Percentiles rank a stretch among this genome's conserved stretches.
phyloP scores from a whole-genome alignment of 1,140 invertebrate genomes.

The Scaptomyza hsui region DNA sequence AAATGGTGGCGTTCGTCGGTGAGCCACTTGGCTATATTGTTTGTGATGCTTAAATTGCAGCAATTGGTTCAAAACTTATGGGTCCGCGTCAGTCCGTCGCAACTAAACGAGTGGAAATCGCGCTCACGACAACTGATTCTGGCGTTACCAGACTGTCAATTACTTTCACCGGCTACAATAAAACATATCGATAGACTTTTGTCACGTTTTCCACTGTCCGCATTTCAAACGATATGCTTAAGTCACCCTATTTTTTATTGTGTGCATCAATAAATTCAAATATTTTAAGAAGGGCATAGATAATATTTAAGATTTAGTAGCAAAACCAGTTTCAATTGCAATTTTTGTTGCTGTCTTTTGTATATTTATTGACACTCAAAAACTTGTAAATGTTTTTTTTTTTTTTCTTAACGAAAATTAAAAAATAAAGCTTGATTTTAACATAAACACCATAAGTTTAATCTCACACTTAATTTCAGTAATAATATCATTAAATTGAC shows the following conservation, averaged over 20 bases:
- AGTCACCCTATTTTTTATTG: too few species aligned
- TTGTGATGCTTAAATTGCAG: conserved; percentile 25
- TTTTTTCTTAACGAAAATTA: conserved; percentile 52
- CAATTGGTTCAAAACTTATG: conserved; percentile 28
- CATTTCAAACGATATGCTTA: conserved; percentile 5
- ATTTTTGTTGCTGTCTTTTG: conserved; percentile 42
- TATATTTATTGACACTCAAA: conserved; percentile 71
- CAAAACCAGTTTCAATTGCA: background rate
- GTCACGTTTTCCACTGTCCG: background rate
- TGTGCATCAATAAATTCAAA: too few species aligned
- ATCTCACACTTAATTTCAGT: conserved; percentile 45
- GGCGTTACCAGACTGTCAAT: conserved; percentile 29
- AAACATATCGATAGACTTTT: conserved; percentile 7
- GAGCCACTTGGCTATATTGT: conserved; percentile 32
- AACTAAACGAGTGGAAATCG: conserved; percentile 36
- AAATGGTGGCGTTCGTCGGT: conserved; percentile 19
- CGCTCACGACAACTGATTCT: conserved; percentile 18
- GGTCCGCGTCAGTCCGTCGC: conserved; percentile 40
- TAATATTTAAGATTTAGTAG: too few species aligned
- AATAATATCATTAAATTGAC: conserved; percentile 52
- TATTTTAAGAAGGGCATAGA: too few species aligned
- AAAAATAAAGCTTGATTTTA: conserved; percentile 66
- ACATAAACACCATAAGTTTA: conserved; percentile 53
- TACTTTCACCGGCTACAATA: background rate
- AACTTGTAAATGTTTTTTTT: conserved; percentile 47